Percentiles rank a stretch among this genome's conserved stretches.
These are phyloP conservation scores for Zapus hudsonius DNA, from an alignment of 2,113 vertebrate species.

Conservation along the genomic window DNA sequence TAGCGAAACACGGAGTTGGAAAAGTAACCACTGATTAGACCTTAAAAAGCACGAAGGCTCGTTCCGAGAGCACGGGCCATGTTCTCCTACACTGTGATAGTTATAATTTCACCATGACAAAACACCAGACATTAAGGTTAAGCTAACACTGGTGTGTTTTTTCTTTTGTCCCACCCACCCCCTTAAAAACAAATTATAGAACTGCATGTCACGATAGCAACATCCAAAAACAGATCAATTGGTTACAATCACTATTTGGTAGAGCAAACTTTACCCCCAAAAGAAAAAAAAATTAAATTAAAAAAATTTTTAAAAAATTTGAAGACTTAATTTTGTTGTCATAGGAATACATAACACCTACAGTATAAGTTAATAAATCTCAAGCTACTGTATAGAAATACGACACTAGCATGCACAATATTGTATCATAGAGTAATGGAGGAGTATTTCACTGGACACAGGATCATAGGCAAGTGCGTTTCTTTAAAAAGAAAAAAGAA, in stretches of 20 bases:
- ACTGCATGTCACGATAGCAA: slow-evolving; percentile 96
- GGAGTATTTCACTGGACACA: slow-evolving; percentile 97
- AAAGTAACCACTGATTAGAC: slow-evolving; percentile 94
- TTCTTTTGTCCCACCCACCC: slow-evolving; percentile 76
- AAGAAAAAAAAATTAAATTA: slow-evolving; percentile 92
- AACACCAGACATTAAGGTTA: slow-evolving; percentile 97
- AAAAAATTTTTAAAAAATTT: slow-evolving; percentile 92
- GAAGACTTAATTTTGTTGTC: slow-evolving; percentile 92
- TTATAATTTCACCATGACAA: slow-evolving; percentile 95
- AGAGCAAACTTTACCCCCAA: slow-evolving; percentile 94
- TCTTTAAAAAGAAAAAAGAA: slow-evolving; percentile 90
- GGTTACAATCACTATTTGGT: slow-evolving; percentile 97
- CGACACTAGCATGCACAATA: slow-evolving; percentile 99
- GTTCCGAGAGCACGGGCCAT: slow-evolving; percentile 90
- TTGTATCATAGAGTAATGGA: slow-evolving; percentile 97
- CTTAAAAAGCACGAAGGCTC: slow-evolving; percentile 93
- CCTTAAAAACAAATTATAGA: slow-evolving; percentile 92
- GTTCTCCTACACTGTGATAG: slow-evolving; percentile 91
- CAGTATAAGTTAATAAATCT: slow-evolving; percentile 98
- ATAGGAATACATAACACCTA: slow-evolving; percentile 99
- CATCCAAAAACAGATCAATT: slow-evolving; percentile 97
- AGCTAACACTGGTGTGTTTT: slow-evolving; percentile 95
- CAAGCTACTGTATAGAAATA: slow-evolving; percentile 99
- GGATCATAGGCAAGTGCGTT: slow-evolving; percentile 97
- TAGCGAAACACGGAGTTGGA: slow-evolving; percentile 90